Conservation (phyloP, 1,140 invertebrate species). For the Laupala kohalensis region DNA sequence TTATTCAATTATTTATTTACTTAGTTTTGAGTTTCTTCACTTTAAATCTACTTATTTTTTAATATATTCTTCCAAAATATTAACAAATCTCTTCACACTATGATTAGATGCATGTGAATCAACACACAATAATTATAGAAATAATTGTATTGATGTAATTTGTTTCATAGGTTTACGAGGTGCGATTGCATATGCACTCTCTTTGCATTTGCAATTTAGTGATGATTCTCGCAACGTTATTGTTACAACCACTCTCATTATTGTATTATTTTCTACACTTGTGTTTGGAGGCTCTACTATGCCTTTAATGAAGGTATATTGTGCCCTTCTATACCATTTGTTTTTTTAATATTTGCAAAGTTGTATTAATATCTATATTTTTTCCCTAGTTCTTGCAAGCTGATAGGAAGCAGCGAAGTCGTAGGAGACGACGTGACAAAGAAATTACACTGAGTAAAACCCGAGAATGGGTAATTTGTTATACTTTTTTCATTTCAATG, state of each 20-base stretch:
- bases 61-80: too few species aligned
- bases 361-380: conserved; percentile 13
- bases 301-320: conserved; percentile 74
- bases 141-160: conserved; percentile 2
- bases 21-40: too few species aligned
- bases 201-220: conserved; percentile 88
- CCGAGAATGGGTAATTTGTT: conserved; percentile 67
- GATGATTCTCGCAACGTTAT: conserved; percentile 89
- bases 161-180: conserved; percentile 66
- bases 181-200: conserved; percentile 94
- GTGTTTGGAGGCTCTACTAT: conserved; percentile 93
- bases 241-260: conserved; percentile 92
- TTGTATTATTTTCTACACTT: conserved; percentile 89
- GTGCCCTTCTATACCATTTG: neutral
- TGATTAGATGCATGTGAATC: too few species aligned
- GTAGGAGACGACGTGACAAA: conserved; percentile 51
- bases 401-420: conserved; percentile 40
- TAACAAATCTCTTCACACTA: too few species aligned
- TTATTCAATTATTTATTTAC: too few species aligned
- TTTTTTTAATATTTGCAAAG: neutral
- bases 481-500: neutral
- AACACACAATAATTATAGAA: too few species aligned
- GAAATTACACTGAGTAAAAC: conserved; percentile 92
- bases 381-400: conserved; percentile 37
- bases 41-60: too few species aligned